Evolutionary conservation across 1,140 invertebrate genomes (phyloP), one percentile per base, ranked within the genome.

Genomic region (Solen grandis): DNA sequence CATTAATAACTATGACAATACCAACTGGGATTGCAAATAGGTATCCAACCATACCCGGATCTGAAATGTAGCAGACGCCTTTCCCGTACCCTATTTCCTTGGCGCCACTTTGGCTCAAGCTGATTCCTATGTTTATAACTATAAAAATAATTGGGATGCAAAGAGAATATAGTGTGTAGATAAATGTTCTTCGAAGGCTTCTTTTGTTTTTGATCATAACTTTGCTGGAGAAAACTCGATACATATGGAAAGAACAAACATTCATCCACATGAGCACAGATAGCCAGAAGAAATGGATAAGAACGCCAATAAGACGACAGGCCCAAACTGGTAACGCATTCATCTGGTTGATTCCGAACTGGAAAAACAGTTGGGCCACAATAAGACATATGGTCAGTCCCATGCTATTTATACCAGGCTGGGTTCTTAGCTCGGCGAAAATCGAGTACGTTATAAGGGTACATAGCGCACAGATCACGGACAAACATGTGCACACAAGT

Each of bases 241-340:
- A 81, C 86, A 87, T 87, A 69, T 88, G 84, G 52, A 79, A 83
- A 13, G 97, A 97, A 96, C 98, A 98, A 52, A 97, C 96, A 92
- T 96, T 97, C 81, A 98, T 95, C 97, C 97, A 98, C 91, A 97
- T 97, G 94, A 98, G 98, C 59, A 97, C 96, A 29, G 96, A 95
- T 88, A 98, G 93, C 92, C 97, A 97, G 91, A 96, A 95, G 94
- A 97, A 98, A 90, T 98, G 97, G 93, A 97, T 96, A 82, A 94
- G 92, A 68, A 96, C 94, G 68, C 96, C 96, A 94, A 95, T 85
- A 0, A 86, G 66, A 22, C 88, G 80, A 76, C 93, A 94, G 3
- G 91, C 46, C 0, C 74, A 57, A 2, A 36, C 59, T 46, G 41
- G 41, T 46, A 19, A 8, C n/a, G n/a, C n/a, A n/a, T n/a, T n/a